Evolutionary conservation across 2,888 invertebrate species (phyloP).

Genomic region (Nephrocerus scutellatus): DNA sequence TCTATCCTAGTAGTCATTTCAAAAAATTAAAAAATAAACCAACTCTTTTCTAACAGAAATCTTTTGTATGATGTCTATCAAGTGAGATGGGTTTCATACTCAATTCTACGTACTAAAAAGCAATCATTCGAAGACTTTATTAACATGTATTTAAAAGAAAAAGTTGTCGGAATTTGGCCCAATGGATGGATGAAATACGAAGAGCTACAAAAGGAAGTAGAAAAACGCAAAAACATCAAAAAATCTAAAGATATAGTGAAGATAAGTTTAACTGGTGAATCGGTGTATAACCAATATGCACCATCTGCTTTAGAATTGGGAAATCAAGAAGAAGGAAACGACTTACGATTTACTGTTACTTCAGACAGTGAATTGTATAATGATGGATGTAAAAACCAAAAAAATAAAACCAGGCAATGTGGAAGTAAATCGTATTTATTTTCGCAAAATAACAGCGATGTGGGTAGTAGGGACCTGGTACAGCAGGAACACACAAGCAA

Average conservation of each 20-base stretch:
- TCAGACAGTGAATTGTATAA: too few species aligned
- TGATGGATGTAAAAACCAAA: too few species aligned
- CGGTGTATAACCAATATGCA: too few species aligned
- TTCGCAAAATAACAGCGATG: too few species aligned
- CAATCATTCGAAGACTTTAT: conserved; percentile 50
- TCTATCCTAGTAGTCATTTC: not conserved
- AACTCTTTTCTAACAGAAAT: conserved; percentile 23
- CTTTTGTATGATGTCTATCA: conserved; percentile 42
- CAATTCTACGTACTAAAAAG: conserved; percentile 44
- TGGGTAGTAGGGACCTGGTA: too few species aligned
- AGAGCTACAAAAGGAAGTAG: conserved; percentile 43
- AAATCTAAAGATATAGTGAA: conserved; percentile 28
- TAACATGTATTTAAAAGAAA: conserved; percentile 47
- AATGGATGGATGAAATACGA: conserved; percentile 52
- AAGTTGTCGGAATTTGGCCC: conserved; percentile 51
- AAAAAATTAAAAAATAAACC: not conserved
- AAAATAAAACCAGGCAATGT: too few species aligned
- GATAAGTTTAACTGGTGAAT: too few species aligned
- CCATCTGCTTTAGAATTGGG: too few species aligned
- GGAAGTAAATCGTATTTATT: too few species aligned
- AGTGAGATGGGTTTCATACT: conserved; percentile 43
- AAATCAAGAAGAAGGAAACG: too few species aligned
- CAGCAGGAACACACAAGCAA: too few species aligned
- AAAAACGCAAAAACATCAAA: conserved; percentile 36
- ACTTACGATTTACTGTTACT: too few species aligned